A percentile compares a stretch with the other conserved stretches of the same genome.
These are phyloP conservation scores for Dermolepida albohirtum DNA, from an alignment of 2,888 invertebrate genomes.

Conservation along the genomic window DNA sequence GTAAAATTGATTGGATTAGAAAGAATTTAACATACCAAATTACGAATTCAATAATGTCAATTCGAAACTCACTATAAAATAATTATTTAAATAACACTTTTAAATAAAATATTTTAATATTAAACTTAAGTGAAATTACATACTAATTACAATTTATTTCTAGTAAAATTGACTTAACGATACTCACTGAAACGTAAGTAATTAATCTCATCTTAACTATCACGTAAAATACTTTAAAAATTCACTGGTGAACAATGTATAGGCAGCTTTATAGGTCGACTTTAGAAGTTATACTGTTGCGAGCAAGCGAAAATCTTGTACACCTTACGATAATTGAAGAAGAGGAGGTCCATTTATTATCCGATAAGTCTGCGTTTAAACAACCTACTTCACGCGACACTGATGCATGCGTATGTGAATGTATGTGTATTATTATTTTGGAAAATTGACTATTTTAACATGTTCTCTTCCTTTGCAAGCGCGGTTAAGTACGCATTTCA, in stretches of 20 bases:
- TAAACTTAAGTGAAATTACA: too few species aligned
- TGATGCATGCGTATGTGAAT: not conserved
- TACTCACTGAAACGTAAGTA: slow-evolving; percentile 3
- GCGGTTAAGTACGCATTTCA: not conserved
- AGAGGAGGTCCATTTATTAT: slow-evolving; percentile 13
- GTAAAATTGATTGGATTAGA: too few species aligned
- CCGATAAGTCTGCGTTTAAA: slow-evolving; percentile 4
- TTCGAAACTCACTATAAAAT: too few species aligned
- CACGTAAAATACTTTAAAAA: slow-evolving; percentile 4
- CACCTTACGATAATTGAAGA: slow-evolving; percentile 7
- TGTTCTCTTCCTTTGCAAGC: not conserved
- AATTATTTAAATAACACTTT: too few species aligned
- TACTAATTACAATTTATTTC: too few species aligned
- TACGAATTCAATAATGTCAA: too few species aligned
- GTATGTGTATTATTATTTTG: not conserved
- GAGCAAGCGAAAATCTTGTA: not conserved
- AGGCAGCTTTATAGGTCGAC: slow-evolving; percentile 17
- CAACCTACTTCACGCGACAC: not conserved
- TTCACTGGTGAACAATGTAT: not conserved
- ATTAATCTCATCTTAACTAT: slow-evolving; percentile 9
- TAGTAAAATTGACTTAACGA: not conserved
- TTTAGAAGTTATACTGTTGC: slow-evolving; percentile 12
- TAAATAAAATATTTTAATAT: too few species aligned
- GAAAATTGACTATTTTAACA: not conserved
- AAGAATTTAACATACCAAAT: too few species aligned